Conservation (phyloP, 1,140 invertebrate species). For the Phocides pigmalion region DNA sequence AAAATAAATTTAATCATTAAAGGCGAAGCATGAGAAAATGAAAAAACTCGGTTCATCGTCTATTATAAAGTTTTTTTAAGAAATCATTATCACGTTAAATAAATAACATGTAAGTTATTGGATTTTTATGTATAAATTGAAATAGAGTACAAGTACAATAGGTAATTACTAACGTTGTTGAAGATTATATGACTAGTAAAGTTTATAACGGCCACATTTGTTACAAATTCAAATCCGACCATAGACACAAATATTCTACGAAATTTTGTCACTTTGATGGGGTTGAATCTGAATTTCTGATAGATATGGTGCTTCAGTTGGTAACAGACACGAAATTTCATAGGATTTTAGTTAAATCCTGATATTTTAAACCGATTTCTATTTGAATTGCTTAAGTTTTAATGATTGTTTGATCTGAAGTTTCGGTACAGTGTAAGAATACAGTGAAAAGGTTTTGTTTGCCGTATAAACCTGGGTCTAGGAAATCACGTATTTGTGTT, state of each 20-base stretch:
- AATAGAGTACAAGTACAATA: too few species aligned
- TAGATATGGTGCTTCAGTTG: constrained; percentile 65
- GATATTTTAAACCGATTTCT: constrained; percentile 32
- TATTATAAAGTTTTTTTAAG: too few species aligned
- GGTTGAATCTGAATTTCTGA: constrained; percentile 45
- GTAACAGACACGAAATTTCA: constrained; percentile 70
- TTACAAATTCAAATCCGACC: constrained; percentile 65
- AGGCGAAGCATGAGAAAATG: too few species aligned
- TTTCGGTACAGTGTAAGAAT: constrained; percentile 27
- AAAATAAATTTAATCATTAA: too few species aligned
- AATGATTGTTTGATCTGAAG: constrained; percentile 22
- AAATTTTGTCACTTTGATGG: constrained; percentile 68
- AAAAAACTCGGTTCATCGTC: too few species aligned
- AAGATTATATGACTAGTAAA: neutral
- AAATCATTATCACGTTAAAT: too few species aligned
- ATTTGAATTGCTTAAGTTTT: constrained; percentile 2
- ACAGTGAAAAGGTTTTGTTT: constrained; percentile 19
- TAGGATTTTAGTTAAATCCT: constrained; percentile 57
- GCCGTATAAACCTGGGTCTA: constrained; percentile 21
- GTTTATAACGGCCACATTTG: constrained; percentile 56
- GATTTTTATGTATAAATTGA: too few species aligned
- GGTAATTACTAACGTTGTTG: too few species aligned
- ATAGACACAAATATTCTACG: constrained; percentile 63
- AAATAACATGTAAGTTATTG: too few species aligned
- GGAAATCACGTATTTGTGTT: constrained; percentile 59